A percentile compares a stretch with the other conserved stretches of the same genome.
These are phyloP conservation scores for Bombus difficillimus DNA, from an alignment of 1,140 invertebrate genomes.

Conservation along the genomic window DNA sequence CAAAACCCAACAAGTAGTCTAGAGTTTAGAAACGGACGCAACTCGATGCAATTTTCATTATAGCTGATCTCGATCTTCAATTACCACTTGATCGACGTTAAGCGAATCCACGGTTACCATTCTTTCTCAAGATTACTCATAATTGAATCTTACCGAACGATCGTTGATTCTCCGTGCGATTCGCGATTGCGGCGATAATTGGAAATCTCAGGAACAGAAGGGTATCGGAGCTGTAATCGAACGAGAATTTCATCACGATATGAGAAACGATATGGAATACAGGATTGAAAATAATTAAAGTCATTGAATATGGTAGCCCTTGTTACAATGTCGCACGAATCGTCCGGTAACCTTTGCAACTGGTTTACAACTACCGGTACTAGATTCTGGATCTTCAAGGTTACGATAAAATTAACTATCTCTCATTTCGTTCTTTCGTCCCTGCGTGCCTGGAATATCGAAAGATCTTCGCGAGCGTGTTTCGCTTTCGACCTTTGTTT, in stretches of 20 bases:
- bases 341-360: slow-evolving; percentile 11
- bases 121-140: not conserved
- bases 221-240: not conserved
- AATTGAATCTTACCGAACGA: not conserved
- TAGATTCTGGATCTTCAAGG: slow-evolving; percentile 18
- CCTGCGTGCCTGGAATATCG: slow-evolving; percentile 1
- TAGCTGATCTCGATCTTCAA: not conserved
- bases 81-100: not conserved
- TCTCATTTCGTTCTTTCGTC: not conserved
- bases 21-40: not conserved
- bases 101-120: not conserved
- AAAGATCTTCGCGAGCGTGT: not conserved
- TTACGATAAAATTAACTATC: slow-evolving; percentile 1
- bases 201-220: too few relatives aligned
- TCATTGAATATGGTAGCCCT: not conserved
- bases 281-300: too few relatives aligned
- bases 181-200: not conserved
- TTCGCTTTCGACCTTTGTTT: not conserved
- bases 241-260: too few relatives aligned
- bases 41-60: not conserved
- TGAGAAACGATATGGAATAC: not conserved
- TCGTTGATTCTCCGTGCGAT: not conserved
- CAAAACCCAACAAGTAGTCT: not conserved
- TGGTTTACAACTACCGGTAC: not conserved
- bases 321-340: slow-evolving; percentile 15